phyloP scores from a whole-genome alignment of 64 coral and sea anemone species.

The Montipora cactus region DNA sequence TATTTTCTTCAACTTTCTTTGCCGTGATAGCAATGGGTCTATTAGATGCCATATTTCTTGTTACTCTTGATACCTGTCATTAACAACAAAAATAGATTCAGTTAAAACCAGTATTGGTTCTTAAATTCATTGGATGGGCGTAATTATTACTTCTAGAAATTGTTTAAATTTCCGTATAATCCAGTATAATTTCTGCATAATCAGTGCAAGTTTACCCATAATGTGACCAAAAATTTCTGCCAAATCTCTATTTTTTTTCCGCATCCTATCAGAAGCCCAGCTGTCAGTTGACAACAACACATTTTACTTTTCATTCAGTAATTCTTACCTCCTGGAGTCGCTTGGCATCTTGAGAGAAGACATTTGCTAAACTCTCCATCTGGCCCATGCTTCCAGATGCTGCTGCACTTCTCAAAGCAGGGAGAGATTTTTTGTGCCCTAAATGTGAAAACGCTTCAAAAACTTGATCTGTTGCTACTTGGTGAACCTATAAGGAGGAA shows the following conservation, averaged over 20 bases:
- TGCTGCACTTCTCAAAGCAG: constrained; percentile 87
- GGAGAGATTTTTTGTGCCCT: constrained; percentile 94
- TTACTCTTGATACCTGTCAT: constrained; percentile 87
- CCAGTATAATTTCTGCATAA: too few species aligned
- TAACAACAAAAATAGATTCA: background rate
- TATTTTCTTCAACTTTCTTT: constrained; percentile 98
- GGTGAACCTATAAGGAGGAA: constrained; percentile 73
- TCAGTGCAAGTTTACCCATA: too few species aligned
- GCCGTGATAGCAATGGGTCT: constrained; percentile 94
- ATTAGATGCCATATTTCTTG: constrained; percentile 90
- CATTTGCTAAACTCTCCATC: constrained; percentile 78
- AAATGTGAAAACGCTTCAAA: constrained; percentile 95
- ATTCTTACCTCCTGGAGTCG: constrained; percentile 78
- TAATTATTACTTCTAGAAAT: too few species aligned
- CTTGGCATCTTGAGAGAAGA: constrained; percentile 91
- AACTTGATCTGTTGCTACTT: constrained; percentile 96
- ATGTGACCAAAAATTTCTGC: too few species aligned
- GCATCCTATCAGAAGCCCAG: too few species aligned
- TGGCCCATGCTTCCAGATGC: constrained; percentile 70
- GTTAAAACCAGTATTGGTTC: background rate
- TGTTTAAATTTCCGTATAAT: too few species aligned
- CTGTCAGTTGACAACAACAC: too few species aligned
- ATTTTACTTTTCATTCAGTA: background rate
- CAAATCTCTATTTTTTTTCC: too few species aligned
- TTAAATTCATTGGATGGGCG: too few species aligned